phyloP scores from a whole-genome alignment of 2,113 vertebrate species.

The Caranx ignobilis region DNA sequence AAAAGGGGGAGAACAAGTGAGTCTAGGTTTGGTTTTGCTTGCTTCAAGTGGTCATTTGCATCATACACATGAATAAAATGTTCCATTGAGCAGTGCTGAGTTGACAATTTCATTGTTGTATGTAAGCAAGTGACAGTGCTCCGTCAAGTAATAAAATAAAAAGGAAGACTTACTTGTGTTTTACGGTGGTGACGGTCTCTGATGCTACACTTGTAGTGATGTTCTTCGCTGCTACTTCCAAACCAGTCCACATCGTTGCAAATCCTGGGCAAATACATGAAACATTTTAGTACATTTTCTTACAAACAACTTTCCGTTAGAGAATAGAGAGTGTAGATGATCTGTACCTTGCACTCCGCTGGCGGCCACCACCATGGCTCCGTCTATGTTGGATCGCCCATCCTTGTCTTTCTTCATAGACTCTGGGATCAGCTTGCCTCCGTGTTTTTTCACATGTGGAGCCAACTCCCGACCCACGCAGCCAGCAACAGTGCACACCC shows the following conservation, averaged over 20 bases:
- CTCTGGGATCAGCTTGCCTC: slow-evolving; percentile 96
- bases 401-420: slow-evolving; percentile 95
- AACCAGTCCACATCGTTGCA: slow-evolving; percentile 96
- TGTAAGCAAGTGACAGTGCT: slow-evolving; percentile 11
- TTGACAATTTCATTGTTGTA: background rate
- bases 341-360: slow-evolving; percentile 94
- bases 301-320: background rate
- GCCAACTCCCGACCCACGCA: slow-evolving; percentile 93
- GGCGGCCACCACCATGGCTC: slow-evolving; percentile 96
- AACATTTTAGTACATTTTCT: background rate
- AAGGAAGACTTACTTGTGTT: slow-evolving; percentile 90
- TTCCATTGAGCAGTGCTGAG: slow-evolving; percentile 24
- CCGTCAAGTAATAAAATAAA: background rate
- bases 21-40: slow-evolving; percentile 46
- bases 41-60: slow-evolving; percentile 23
- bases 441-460: slow-evolving; percentile 95
- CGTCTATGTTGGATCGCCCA: slow-evolving; percentile 92
- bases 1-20: slow-evolving; percentile 65
- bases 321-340: background rate
- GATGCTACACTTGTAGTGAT: slow-evolving; percentile 92
- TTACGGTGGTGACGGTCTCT: slow-evolving; percentile 94
- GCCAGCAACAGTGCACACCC: slow-evolving; percentile 90
- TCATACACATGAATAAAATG: slow-evolving; percentile 23
- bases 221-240: slow-evolving; percentile 94
- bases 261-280: slow-evolving; percentile 85